Percentiles rank a stretch among this genome's conserved stretches.
These are phyloP conservation scores for Grammomys dolichurus DNA, from an alignment of 2,113 vertebrate genomes.

Conservation along the genomic window DNA sequence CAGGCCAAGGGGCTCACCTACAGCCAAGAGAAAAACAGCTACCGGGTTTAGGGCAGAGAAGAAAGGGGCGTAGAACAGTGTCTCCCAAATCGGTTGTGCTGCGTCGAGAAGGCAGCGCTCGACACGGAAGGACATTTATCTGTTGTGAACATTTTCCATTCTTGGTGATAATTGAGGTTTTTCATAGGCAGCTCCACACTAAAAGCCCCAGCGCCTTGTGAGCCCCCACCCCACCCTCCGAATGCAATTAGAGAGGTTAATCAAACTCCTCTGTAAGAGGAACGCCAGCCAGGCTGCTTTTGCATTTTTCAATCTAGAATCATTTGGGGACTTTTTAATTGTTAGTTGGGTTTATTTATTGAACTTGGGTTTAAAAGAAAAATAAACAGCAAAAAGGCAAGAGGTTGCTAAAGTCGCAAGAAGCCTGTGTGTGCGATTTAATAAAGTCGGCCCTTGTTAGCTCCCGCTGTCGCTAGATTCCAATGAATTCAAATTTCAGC, in stretches of 20 bases:
- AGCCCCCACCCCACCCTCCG: neutral
- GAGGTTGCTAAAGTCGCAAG: slow-evolving; percentile 37
- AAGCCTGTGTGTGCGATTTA: slow-evolving; percentile 62
- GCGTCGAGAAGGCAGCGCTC: slow-evolving; percentile 56
- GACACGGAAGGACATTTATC: slow-evolving; percentile 42
- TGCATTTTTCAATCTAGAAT: slow-evolving; percentile 79
- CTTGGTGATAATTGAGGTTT: slow-evolving; percentile 74
- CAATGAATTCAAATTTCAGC: slow-evolving; percentile 83
- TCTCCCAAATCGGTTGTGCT: neutral
- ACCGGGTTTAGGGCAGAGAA: neutral
- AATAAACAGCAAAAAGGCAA: slow-evolving; percentile 74
- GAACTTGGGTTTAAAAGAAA: slow-evolving; percentile 69
- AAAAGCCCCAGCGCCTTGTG: slow-evolving; percentile 22
- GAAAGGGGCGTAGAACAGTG: rapidly evolving
- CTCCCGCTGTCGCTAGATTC: slow-evolving; percentile 74
- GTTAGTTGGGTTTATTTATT: slow-evolving; percentile 79
- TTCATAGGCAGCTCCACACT: neutral
- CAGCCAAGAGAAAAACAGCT: neutral
- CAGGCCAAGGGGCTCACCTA: neutral
- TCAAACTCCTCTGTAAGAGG: slow-evolving; percentile 58
- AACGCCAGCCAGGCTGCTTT: slow-evolving; percentile 62
- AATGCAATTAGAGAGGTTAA: slow-evolving; percentile 79
- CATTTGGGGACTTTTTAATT: slow-evolving; percentile 82
- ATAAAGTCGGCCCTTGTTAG: slow-evolving; percentile 82
- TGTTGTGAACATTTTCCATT: slow-evolving; percentile 63